These are phyloP conservation scores for Drosophila kikkawai DNA, from an alignment of 1,140 invertebrate species.

Conservation along the genomic window DNA sequence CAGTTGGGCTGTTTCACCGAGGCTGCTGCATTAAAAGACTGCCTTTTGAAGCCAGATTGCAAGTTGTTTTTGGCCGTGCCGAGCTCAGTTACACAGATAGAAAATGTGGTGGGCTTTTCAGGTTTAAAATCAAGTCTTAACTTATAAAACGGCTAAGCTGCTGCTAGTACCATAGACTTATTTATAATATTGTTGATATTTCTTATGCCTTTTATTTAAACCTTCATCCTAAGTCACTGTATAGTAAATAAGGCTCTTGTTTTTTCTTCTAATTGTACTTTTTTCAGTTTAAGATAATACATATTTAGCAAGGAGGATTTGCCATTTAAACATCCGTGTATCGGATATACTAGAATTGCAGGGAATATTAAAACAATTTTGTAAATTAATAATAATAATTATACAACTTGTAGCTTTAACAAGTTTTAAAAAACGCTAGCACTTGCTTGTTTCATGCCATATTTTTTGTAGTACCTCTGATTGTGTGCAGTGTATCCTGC, in stretches of 20 bases:
- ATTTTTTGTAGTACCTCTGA: background rate
- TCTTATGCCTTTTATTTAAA: background rate
- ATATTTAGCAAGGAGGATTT: too few species aligned
- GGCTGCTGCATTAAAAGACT: slow-evolving; percentile 25
- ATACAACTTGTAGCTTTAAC: background rate
- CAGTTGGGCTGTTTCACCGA: slow-evolving; percentile 27
- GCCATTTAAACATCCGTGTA: too few species aligned
- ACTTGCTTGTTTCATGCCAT: too few species aligned
- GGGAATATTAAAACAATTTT: too few species aligned
- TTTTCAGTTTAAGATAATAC: too few species aligned
- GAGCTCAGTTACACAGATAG: slow-evolving; percentile 15
- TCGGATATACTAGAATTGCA: too few species aligned
- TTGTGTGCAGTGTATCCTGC: slow-evolving; percentile 10
- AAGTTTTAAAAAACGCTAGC: background rate
- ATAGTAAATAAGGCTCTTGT: too few species aligned
- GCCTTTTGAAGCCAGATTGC: slow-evolving; percentile 27
- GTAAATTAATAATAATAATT: background rate
- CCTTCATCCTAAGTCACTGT: background rate
- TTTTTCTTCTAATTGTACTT: too few species aligned
- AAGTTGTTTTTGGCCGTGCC: slow-evolving; percentile 1
- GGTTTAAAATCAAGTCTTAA: background rate
- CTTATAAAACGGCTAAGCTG: background rate
- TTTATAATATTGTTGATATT: background rate
- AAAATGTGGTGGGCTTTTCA: background rate
- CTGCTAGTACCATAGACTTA: background rate